A percentile compares a stretch with the other conserved stretches of the same genome.
Evolutionary conservation across 2,888 invertebrate species (phyloP).

Genomic region (Gandaritis pyraliata): DNA sequence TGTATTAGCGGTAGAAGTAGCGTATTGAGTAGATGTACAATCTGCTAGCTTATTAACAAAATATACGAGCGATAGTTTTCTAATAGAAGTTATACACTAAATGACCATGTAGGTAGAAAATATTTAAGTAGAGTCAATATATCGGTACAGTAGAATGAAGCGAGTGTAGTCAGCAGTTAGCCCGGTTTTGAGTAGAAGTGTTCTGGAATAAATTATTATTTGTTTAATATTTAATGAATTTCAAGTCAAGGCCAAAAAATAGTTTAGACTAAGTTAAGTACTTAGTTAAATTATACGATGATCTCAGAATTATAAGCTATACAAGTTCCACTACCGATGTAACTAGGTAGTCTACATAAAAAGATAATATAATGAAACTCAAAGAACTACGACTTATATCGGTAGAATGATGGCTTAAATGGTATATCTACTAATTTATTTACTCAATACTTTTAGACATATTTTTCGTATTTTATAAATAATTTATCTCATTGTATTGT

Average conservation of each 20-base stretch:
- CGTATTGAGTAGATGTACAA: slow-evolving; percentile 53
- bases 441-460: slow-evolving; percentile 12
- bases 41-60: slow-evolving; percentile 72
- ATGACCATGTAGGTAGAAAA: slow-evolving; percentile 51
- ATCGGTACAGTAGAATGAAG: slow-evolving; percentile 53
- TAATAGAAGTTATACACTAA: slow-evolving; percentile 70
- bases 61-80: slow-evolving; percentile 76
- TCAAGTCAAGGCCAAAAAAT: slow-evolving; percentile 6
- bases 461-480: slow-evolving; percentile 14
- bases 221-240: not conserved
- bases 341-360: not conserved
- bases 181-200: slow-evolving; percentile 49
- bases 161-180: slow-evolving; percentile 49
- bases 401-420: not conserved
- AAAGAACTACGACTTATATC: not conserved
- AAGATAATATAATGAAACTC: not conserved
- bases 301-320: not conserved
- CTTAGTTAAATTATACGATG: not conserved
- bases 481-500: slow-evolving; percentile 26
- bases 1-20: slow-evolving; percentile 73
- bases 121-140: slow-evolving; percentile 51
- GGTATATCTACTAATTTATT: not conserved
- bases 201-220: slow-evolving; percentile 7
- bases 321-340: not conserved
- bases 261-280: not conserved